Conservation (phyloP, 2,888 invertebrate species). For the Polietes domitor region DNA sequence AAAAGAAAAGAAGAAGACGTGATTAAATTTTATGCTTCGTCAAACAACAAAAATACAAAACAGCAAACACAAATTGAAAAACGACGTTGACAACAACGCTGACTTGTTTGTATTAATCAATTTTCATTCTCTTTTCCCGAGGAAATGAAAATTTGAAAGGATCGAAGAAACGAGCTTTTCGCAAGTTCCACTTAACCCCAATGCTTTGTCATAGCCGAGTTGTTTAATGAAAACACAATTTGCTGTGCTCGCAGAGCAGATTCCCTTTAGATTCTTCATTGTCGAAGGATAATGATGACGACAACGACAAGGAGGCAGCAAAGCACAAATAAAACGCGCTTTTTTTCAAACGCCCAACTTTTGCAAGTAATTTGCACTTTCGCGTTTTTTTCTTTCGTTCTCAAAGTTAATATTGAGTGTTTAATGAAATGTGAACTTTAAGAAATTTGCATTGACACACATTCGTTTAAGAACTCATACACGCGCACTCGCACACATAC, state of each 20-base stretch:
- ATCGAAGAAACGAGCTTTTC: not conserved
- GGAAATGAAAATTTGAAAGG: not conserved
- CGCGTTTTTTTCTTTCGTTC: not conserved
- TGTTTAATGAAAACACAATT: conserved; percentile 8
- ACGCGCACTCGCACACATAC: not conserved
- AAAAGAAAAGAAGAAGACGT: too few relatives aligned
- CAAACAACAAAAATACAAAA: too few relatives aligned
- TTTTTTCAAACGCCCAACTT: not conserved
- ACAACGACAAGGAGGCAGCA: not conserved
- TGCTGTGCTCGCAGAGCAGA: not conserved
- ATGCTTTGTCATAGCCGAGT: conserved; percentile 10
- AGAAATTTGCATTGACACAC: conserved; percentile 23
- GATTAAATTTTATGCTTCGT: too few relatives aligned
- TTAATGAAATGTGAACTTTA: conserved; percentile 45
- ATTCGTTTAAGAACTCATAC: not conserved
- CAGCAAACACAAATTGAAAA: too few relatives aligned
- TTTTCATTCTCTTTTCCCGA: too few relatives aligned
- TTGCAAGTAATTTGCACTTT: not conserved
- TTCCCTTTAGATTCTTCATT: not conserved
- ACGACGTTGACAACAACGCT: too few relatives aligned
- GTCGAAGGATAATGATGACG: not conserved
- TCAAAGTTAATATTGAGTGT: conserved; percentile 39
- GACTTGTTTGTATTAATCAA: too few relatives aligned
- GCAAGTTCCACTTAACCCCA: conserved; percentile 1
- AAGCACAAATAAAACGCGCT: too few relatives aligned